Evolutionary conservation across 2,113 vertebrate species (phyloP).

Genomic region (Scophthalmus maximus): DNA sequence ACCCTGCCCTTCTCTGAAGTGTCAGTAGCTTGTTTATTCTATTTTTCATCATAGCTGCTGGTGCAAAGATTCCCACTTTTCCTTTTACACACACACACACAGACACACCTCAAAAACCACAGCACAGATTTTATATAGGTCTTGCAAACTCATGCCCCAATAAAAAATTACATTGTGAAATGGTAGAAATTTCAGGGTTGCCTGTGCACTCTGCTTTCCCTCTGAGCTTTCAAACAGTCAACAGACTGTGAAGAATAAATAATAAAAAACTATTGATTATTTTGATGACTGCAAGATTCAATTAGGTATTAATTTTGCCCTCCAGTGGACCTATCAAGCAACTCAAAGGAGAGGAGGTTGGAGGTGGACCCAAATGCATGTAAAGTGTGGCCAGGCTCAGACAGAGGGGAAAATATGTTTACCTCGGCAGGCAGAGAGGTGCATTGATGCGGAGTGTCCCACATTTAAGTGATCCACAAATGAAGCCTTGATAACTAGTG

Average conservation of each 20-base stretch:
- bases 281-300: constrained; percentile 99
- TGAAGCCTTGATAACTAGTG: constrained; percentile 95
- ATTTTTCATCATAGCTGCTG: constrained; percentile 91
- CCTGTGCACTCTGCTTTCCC: constrained; percentile 92
- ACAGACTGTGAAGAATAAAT: constrained; percentile 99
- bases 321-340: constrained; percentile 99
- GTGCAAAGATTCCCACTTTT: constrained; percentile 97
- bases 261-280: constrained; percentile 99
- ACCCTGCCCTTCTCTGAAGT: constrained; percentile 76
- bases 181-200: constrained; percentile 94
- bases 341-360: constrained; percentile 89
- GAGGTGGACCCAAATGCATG: constrained; percentile 85
- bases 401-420: constrained; percentile 97
- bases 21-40: constrained; percentile 92
- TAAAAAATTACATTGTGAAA: constrained; percentile 99
- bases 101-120: constrained; percentile 79
- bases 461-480: constrained; percentile 98
- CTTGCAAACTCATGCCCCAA: constrained; percentile 93
- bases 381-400: constrained; percentile 93
- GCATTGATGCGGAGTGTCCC: constrained; percentile 94
- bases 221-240: constrained; percentile 99
- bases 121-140: constrained; percentile 91
- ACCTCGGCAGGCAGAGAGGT: constrained; percentile 90
- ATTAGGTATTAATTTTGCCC: constrained; percentile 99
- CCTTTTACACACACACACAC: constrained; percentile 70